phyloP scores from a whole-genome alignment of 2,113 vertebrate species.

The Himantopus leucocephalus region DNA sequence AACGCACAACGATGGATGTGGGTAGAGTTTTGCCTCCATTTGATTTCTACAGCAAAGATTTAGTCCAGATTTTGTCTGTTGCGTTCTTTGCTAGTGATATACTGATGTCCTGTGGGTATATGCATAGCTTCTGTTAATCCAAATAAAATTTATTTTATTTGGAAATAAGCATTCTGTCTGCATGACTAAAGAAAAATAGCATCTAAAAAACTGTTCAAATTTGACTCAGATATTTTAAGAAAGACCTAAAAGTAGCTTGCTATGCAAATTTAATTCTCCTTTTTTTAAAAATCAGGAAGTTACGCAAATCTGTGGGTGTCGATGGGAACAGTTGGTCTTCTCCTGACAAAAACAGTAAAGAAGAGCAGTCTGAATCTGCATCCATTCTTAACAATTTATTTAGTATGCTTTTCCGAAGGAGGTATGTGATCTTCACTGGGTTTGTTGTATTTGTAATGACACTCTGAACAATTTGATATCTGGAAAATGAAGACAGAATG shows the following conservation, averaged over 20 bases:
- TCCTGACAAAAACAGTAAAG: conserved; percentile 62
- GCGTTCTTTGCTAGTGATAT: background rate
- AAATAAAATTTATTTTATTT: background rate
- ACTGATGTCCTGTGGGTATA: background rate
- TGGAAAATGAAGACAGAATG: background rate
- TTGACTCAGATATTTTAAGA: background rate
- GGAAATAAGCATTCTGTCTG: background rate
- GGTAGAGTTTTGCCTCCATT: accelerated
- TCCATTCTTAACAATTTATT: conserved; percentile 34
- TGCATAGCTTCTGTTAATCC: background rate
- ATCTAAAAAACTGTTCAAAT: background rate
- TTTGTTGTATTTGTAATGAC: background rate
- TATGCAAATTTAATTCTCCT: background rate
- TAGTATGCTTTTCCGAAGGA: conserved; percentile 65
- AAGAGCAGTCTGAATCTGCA: conserved; percentile 48
- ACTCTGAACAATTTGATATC: accelerated
- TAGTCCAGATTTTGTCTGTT: background rate
- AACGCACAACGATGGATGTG: no score
- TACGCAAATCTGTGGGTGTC: conserved; percentile 70
- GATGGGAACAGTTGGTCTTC: conserved; percentile 66
- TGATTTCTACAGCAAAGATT: background rate
- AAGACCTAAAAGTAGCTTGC: background rate
- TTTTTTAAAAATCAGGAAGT: conserved; percentile 70
- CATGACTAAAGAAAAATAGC: background rate
- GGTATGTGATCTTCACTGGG: conserved; percentile 6